These are phyloP conservation scores for Aurelia coerulea DNA, from an alignment of 30 jellyfish, hydroid and myxozoan species.

Conservation along the genomic window DNA sequence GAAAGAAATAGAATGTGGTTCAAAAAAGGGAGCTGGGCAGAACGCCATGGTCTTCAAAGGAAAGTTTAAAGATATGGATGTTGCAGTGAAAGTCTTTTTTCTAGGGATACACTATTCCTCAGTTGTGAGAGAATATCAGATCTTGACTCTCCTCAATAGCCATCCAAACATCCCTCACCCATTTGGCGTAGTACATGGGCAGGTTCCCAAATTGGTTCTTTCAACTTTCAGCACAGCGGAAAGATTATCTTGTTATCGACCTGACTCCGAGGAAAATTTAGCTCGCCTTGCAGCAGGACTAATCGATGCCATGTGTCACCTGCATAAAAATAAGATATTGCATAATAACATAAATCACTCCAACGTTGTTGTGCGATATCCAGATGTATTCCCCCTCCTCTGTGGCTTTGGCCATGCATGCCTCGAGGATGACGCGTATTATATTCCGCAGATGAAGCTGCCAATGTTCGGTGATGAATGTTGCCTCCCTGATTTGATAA, in stretches of 20 bases:
- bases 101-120: neutral
- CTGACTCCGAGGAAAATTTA: neutral
- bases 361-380: conserved; percentile 1
- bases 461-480: neutral
- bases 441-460: conserved; percentile 11
- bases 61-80: conserved; percentile 23
- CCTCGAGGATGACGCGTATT: conserved; percentile 12
- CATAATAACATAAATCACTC: conserved; percentile 1
- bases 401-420: conserved; percentile 12
- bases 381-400: neutral
- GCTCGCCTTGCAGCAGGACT: conserved; percentile 5
- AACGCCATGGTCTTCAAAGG: conserved; percentile 6
- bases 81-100: conserved; percentile 3
- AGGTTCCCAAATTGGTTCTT: neutral
- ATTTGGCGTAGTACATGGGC: neutral
- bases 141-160: conserved; percentile 8
- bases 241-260: neutral
- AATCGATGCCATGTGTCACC: conserved; percentile 7
- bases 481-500: neutral
- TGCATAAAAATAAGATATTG: conserved; percentile 13
- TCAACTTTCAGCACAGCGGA: neutral
- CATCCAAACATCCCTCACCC: conserved; percentile 32
- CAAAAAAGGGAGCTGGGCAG: neutral
- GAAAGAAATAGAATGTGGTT: neutral
- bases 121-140: conserved; percentile 17